Evolutionary conservation across 1,140 invertebrate species (phyloP), one percentile per base, ranked within the genome.

Genomic region (Mactra quadrangularis): DNA sequence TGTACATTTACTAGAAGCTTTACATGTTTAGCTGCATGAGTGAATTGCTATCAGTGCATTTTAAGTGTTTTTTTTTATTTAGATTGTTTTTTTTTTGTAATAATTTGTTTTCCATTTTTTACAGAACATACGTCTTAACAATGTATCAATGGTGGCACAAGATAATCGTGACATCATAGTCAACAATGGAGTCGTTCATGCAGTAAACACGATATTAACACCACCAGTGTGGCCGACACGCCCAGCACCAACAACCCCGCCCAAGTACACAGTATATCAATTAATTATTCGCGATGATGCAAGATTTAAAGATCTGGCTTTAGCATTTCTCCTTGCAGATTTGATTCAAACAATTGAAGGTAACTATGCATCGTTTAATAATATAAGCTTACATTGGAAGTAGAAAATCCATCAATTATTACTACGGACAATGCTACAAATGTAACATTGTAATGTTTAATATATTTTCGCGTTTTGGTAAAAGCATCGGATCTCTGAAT

Each of bases 121-220:
- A 15, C 66, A 70, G 66, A 35, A 45, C 27, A 7, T 70, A 9
- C n/a, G 38, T 7, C 22, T 70, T 1, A 70, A 70, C 19, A 38
- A 38, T n/a, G 50, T 45, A 1, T 19, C 45, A 3, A 22, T 19
- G 15, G 31, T 53, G 19, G n/a, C 15, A 3, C 13, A 11, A 7
- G 3, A 52, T 17, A 9, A 45, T 19, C 41, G 27, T 27, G 76
- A 79, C n/a, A 79, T 59, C 29, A 60, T 79, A 7, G 76, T 79
- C 1, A 41, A 41, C 38, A 79, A 79, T 70, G 76, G 76, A 1
- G 76, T 79, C 27, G 35, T 79, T 19, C 76, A 79, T 13, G 47
- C 62, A 19, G 66, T 79, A 13, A 50, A 79, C 27, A 41, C 3
- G 13, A n/a, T 79, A 9, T 33, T 79, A 19, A 25, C 60, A 25